Conservation (phyloP, 30 jellyfish, hydroid and myxozoan species). For the Turritopsis dohrnii region DNA sequence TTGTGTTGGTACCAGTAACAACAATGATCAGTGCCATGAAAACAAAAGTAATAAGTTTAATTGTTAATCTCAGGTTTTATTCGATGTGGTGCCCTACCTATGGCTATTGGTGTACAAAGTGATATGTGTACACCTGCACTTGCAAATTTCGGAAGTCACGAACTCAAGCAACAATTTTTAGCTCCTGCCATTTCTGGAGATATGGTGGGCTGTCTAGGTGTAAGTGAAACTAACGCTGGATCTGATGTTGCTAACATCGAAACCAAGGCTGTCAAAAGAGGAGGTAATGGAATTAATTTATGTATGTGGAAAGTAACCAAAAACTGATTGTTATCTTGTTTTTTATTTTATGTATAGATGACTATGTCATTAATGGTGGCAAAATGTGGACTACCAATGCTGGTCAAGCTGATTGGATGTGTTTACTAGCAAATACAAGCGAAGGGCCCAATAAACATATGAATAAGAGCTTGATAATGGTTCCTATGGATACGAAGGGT, state of each 20-base stretch:
- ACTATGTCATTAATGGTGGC: slow-evolving; percentile 95
- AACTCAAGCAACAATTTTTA: slow-evolving; percentile 61
- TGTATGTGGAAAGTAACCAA: too few species aligned
- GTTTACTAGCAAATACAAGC: slow-evolving; percentile 93
- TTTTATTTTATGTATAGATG: slow-evolving; percentile 38
- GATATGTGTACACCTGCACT: slow-evolving; percentile 99
- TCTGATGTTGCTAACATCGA: slow-evolving; percentile 85
- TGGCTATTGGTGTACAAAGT: slow-evolving; percentile 97
- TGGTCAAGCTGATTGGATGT: slow-evolving; percentile 99
- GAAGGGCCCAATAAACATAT: slow-evolving; percentile 74
- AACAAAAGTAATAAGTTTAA: too few species aligned
- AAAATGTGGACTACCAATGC: slow-evolving; percentile 99
- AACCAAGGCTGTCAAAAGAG: slow-evolving; percentile 93
- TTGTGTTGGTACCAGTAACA: too few species aligned
- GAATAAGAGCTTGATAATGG: slow-evolving; percentile 73
- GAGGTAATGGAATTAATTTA: slow-evolving; percentile 70
- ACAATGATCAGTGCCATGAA: too few species aligned
- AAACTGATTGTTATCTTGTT: neutral
- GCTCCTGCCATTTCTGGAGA: slow-evolving; percentile 99
- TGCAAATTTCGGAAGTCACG: slow-evolving; percentile 94
- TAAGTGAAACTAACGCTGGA: slow-evolving; percentile 95
- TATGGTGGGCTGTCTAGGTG: slow-evolving; percentile 92
- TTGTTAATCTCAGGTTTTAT: slow-evolving; percentile 45
- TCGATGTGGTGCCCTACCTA: slow-evolving; percentile 82
- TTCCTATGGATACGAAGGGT: slow-evolving; percentile 90